A percentile compares a stretch with the other conserved stretches of the same genome.
Conservation (phyloP, 2,113 vertebrate genomes). For the Elephantulus edwardii region DNA sequence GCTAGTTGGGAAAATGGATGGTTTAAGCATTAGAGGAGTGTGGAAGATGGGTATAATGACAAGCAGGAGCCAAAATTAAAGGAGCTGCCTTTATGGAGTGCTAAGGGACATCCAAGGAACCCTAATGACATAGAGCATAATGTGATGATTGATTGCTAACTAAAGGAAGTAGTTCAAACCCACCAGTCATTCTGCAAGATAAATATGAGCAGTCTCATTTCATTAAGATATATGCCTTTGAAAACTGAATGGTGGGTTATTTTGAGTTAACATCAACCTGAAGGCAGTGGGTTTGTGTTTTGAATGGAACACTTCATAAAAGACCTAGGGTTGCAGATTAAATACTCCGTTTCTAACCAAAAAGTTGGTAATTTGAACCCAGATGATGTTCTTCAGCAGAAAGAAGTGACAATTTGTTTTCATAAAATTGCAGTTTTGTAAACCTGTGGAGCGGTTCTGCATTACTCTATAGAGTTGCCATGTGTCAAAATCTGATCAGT, state of each 20-base stretch:
- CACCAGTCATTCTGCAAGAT: not conserved
- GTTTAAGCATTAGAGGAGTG: not conserved
- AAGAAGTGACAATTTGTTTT: no score
- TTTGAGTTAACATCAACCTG: no score
- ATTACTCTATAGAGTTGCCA: not conserved
- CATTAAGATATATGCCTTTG: no score
- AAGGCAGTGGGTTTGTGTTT: no score
- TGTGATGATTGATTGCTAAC: not conserved
- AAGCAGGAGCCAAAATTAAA: not conserved
- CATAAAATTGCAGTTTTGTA: not conserved
- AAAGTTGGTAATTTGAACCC: no score
- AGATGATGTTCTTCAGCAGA: no score
- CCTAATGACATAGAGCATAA: not conserved
- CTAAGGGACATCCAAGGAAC: not conserved
- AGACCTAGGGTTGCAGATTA: no score
- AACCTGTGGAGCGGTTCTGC: not conserved
- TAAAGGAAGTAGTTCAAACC: not conserved
- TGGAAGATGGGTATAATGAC: not conserved
- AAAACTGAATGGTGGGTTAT: no score
- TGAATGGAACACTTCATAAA: no score
- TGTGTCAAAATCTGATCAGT: not conserved
- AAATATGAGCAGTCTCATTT: not conserved
- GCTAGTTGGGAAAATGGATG: not conserved
- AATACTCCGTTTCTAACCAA: no score
- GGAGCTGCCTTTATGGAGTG: not conserved